phyloP scores from a whole-genome alignment of 2,888 invertebrate species.

The Hydrotaea diabolus region DNA sequence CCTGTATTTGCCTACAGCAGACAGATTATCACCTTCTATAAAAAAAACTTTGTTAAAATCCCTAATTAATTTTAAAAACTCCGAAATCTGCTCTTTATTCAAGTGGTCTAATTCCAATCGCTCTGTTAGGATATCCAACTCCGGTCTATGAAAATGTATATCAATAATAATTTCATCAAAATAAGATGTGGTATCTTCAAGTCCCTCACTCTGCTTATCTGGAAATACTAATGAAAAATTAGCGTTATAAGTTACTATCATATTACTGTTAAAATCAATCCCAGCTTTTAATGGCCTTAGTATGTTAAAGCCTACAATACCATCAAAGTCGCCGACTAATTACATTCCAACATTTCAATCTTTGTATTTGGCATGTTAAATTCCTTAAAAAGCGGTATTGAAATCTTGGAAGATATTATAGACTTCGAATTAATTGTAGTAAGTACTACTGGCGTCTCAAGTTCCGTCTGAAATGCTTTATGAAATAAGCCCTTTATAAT shows the following conservation, averaged over 20 bases:
- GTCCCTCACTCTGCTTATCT: background rate
- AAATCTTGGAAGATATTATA: background rate
- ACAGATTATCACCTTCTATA: constrained; percentile 50
- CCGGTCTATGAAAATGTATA: constrained; percentile 39
- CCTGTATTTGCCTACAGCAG: too few species aligned
- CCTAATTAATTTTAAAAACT: constrained; percentile 36
- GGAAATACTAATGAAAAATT: constrained; percentile 42
- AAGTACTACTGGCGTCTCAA: constrained; percentile 34
- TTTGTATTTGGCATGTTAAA: too few species aligned
- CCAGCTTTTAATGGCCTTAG: constrained; percentile 42
- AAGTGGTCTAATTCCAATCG: constrained; percentile 35
- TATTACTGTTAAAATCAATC: constrained; percentile 47
- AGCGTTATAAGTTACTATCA: constrained; percentile 35
- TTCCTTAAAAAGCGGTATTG: too few species aligned
- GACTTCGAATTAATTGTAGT: constrained; percentile 40
- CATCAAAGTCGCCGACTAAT: constrained; percentile 28
- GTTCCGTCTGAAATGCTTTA: constrained; percentile 16
- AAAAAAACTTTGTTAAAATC: constrained; percentile 44
- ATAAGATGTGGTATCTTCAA: constrained; percentile 28
- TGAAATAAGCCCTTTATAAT: too few species aligned
- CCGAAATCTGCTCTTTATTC: constrained; percentile 32
- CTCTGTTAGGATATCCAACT: constrained; percentile 18
- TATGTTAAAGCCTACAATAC: constrained; percentile 56
- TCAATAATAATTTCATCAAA: constrained; percentile 45
- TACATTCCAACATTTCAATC: constrained; percentile 43